phyloP scores from a whole-genome alignment of 2,797 vertebrate genomes.

The Tiaroga cobitis region DNA sequence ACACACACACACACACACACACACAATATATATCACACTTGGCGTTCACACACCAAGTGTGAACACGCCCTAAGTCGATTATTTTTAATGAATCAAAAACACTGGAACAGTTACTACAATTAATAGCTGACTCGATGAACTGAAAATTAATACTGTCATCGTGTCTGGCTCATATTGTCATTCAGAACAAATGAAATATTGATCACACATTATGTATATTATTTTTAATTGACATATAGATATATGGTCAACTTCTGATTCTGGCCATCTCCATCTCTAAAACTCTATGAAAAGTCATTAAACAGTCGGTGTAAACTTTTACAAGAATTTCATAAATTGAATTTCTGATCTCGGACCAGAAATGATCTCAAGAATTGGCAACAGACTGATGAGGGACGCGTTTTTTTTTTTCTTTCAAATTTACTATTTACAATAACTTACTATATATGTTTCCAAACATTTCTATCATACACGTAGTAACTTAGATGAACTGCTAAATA shows the following conservation, averaged over 20 bases:
- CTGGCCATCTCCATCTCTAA: not conserved
- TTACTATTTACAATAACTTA: not conserved
- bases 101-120: not conserved
- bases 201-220: not conserved
- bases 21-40: too few relatives aligned
- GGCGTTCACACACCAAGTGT: too few relatives aligned
- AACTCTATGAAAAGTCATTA: not conserved
- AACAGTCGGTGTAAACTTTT: not conserved
- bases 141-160: not conserved
- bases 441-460: too few relatives aligned
- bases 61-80: too few relatives aligned
- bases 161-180: not conserved
- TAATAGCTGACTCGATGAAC: too few relatives aligned
- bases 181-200: not conserved
- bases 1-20: too few relatives aligned
- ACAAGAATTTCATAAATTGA: not conserved
- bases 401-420: too few relatives aligned
- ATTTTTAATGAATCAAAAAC: too few relatives aligned
- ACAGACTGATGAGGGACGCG: not conserved
- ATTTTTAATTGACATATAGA: not conserved
- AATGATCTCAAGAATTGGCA: not conserved
- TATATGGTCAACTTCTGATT: not conserved
- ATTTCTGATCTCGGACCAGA: not conserved
- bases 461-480: too few relatives aligned
- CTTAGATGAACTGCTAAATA: not conserved